Conservation (phyloP, 2,113 vertebrate genomes). For the Nothocercus nigrocapillus region DNA sequence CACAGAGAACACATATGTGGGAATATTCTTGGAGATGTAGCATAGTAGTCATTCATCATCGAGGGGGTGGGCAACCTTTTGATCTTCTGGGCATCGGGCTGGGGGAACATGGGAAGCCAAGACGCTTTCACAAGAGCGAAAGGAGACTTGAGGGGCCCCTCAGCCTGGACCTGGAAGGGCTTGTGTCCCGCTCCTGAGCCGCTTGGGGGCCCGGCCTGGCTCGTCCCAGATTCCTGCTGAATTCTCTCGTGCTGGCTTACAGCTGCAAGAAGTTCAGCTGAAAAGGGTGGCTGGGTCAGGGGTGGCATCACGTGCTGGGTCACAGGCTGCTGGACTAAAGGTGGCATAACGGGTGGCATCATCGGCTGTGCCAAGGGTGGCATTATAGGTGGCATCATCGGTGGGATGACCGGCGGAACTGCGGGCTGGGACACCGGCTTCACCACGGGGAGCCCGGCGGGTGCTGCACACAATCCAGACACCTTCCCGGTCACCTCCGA, state of each 20-base stretch:
- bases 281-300: conserved; percentile 63
- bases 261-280: conserved; percentile 59
- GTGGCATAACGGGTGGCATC: conserved; percentile 57
- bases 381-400: conserved; percentile 34
- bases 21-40: conserved; percentile 89
- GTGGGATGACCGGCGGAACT: not conserved
- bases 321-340: conserved; percentile 22
- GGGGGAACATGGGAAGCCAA: conserved; percentile 79
- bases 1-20: conserved; percentile 97
- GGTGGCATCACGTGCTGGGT: conserved; percentile 54
- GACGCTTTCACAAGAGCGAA: conserved; percentile 83
- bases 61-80: conserved; percentile 84
- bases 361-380: conserved; percentile 66
- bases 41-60: conserved; percentile 96
- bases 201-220: not conserved
- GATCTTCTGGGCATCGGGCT: conserved; percentile 71
- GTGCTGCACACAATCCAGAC: conserved; percentile 47
- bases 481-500: conserved; percentile 69
- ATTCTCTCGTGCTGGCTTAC: conserved; percentile 63
- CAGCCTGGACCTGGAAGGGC: conserved; percentile 22
- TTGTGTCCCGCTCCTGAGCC: conserved; percentile 42
- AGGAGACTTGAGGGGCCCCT: conserved; percentile 73
- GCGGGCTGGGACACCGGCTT: conserved; percentile 63
- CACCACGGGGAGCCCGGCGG: conserved; percentile 60
- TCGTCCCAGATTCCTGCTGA: conserved; percentile 20